phyloP scores from a whole-genome alignment of 2,113 vertebrate species.

The Notiomystis cincta region DNA sequence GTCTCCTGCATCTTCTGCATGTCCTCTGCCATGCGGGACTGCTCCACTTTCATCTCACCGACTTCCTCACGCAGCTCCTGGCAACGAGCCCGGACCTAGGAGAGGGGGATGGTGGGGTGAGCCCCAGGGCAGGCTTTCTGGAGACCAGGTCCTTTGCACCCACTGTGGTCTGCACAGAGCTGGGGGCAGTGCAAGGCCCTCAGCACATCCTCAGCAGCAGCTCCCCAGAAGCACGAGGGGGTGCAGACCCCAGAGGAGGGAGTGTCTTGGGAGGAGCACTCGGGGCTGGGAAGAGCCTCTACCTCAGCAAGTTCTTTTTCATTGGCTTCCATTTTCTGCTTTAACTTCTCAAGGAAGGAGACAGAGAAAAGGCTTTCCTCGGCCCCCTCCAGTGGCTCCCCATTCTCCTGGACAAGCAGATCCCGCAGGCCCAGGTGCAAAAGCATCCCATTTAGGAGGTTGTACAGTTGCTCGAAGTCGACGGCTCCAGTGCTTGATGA shows the following conservation, averaged over 20 bases:
- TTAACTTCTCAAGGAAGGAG: neutral
- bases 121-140: neutral
- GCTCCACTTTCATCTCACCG: accelerated
- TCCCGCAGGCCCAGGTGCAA: neutral
- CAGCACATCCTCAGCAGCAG: neutral
- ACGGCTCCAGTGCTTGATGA: neutral
- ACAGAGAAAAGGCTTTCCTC: neutral
- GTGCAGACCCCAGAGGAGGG: neutral
- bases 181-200: neutral
- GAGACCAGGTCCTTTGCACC: neutral
- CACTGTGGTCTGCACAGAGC: neutral
- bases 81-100: neutral
- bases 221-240: neutral
- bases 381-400: neutral
- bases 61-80: neutral
- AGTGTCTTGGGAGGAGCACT: neutral
- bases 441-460: neutral
- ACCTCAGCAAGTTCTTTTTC: neutral
- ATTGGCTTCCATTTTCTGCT: neutral
- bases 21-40: neutral
- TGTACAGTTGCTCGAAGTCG: neutral
- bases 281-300: neutral
- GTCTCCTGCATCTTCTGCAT: neutral
- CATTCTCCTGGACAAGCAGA: neutral
- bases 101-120: neutral